Conservation (phyloP, 35 echinoderm and acorn worm species). For the Diadema setosum region DNA sequence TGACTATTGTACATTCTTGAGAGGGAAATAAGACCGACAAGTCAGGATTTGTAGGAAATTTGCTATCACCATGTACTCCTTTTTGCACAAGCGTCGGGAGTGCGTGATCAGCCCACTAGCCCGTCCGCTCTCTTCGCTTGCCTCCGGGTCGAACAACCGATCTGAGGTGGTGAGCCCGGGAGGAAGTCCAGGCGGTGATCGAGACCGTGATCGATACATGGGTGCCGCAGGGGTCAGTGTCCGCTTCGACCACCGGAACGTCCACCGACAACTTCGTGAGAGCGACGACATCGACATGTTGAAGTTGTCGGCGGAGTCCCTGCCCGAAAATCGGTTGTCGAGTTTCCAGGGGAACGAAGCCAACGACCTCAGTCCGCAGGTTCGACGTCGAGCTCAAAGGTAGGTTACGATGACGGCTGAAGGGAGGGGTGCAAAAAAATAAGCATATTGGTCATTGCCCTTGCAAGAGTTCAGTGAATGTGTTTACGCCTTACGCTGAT, state of each 20-base stretch:
- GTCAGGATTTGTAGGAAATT: background rate
- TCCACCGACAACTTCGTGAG: background rate
- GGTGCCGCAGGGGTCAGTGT: background rate
- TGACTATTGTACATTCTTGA: background rate
- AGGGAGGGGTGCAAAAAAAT: no score
- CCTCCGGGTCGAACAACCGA: background rate
- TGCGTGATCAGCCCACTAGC: conserved; percentile 2
- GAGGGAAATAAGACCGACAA: background rate
- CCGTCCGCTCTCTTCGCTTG: background rate
- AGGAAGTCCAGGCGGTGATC: background rate
- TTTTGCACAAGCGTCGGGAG: background rate
- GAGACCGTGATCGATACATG: background rate
- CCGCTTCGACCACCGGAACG: background rate
- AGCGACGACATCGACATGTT: background rate
- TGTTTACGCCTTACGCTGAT: no score
- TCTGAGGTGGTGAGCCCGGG: background rate
- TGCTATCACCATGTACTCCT: background rate
- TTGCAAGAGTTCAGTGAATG: no score
- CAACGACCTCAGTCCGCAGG: conserved; percentile 10
- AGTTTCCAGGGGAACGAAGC: background rate
- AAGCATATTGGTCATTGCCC: no score
- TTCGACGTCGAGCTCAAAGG: conserved; percentile 33
- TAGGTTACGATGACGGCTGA: background rate
- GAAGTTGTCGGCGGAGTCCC: background rate
- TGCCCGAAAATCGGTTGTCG: background rate